Conservation (phyloP, 2,797 vertebrate species). For the Galaxias olidus region DNA sequence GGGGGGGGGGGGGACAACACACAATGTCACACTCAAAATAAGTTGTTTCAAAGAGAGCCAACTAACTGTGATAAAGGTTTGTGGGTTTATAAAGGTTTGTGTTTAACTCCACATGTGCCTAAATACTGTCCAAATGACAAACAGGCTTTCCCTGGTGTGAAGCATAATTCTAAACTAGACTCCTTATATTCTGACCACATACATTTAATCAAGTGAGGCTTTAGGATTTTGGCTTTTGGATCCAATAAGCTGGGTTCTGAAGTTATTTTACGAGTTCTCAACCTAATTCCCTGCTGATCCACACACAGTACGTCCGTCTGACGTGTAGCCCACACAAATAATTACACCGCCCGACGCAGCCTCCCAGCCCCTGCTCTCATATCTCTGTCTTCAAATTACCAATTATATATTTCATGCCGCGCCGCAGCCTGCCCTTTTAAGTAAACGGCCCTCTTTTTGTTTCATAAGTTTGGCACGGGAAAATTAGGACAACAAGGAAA, state of each 20-base stretch:
- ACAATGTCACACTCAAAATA: background rate
- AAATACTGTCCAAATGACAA: too few species aligned
- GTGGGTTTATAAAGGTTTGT: too few species aligned
- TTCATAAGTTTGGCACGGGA: conserved; percentile 7
- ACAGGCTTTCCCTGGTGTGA: too few species aligned
- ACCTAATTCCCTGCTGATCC: background rate
- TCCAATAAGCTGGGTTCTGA: too few species aligned
- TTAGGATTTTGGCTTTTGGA: too few species aligned
- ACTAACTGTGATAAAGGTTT: too few species aligned
- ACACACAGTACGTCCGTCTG: conserved; percentile 16
- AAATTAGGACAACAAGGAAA: background rate
- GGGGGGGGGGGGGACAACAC: conserved; percentile 18
- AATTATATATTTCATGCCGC: conserved; percentile 31
- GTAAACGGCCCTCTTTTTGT: conserved; percentile 3
- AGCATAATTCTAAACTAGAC: too few species aligned
- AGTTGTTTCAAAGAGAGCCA: too few species aligned
- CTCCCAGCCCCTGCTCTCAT: conserved; percentile 23
- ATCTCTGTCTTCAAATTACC: conserved; percentile 28
- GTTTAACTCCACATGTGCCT: too few species aligned
- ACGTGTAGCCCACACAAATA: conserved; percentile 35
- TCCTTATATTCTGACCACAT: too few species aligned
- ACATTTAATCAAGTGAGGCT: too few species aligned
- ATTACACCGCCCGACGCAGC: conserved; percentile 22
- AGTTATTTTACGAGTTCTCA: too few species aligned
- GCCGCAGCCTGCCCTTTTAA: conserved; percentile 9